These are phyloP conservation scores for Rhynchophorus ferrugineus DNA, from an alignment of 1,140 invertebrate genomes.

Conservation along the genomic window DNA sequence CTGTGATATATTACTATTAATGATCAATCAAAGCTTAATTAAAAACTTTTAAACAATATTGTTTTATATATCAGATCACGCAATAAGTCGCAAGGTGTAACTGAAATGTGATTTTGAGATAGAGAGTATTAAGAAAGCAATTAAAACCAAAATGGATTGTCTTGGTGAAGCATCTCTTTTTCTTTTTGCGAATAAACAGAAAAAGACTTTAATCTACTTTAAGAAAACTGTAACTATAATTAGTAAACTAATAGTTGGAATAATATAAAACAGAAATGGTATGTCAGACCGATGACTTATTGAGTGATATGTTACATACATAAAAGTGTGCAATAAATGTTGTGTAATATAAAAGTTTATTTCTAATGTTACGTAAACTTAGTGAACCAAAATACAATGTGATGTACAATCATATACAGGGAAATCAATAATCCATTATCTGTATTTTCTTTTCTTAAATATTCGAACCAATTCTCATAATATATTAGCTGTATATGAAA, in stretches of 20 bases:
- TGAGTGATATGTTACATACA: too few relatives aligned
- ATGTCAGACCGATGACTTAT: too few relatives aligned
- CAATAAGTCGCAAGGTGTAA: not conserved
- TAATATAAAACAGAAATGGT: too few relatives aligned
- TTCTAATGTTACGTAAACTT: not conserved
- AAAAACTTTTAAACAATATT: not conserved
- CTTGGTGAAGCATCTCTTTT: too few relatives aligned
- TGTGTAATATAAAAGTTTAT: constrained; percentile 21
- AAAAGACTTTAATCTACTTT: too few relatives aligned
- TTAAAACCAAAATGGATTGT: too few relatives aligned
- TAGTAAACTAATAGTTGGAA: too few relatives aligned
- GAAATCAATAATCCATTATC: constrained; percentile 9
- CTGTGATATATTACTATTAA: constrained; percentile 9
- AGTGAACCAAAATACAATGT: constrained; percentile 18
- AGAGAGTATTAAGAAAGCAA: too few relatives aligned
- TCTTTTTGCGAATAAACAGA: too few relatives aligned
- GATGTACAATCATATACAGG: constrained; percentile 22
- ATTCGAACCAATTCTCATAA: not conserved
- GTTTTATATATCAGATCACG: not conserved
- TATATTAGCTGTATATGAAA: not conserved
- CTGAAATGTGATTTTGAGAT: too few relatives aligned
- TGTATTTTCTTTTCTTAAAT: constrained; percentile 2
- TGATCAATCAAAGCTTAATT: constrained; percentile 3
- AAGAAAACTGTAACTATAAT: too few relatives aligned
- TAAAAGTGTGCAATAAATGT: constrained; percentile 13